A percentile compares a stretch with the other conserved stretches of the same genome.
These are phyloP conservation scores for Ypsolopha scabrella DNA, from an alignment of 2,888 invertebrate genomes.

Conservation along the genomic window DNA sequence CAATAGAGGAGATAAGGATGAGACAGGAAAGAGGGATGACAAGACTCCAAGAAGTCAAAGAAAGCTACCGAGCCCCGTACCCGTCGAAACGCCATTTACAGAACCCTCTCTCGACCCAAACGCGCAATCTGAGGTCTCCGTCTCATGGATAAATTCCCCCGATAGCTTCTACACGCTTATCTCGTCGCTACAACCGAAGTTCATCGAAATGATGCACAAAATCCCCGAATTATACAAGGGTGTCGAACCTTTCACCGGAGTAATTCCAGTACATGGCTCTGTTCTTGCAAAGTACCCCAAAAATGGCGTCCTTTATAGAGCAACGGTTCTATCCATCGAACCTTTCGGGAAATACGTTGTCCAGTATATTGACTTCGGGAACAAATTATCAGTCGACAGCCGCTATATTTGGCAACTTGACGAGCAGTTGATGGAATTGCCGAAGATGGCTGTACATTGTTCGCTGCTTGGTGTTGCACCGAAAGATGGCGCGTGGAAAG, in stretches of 20 bases:
- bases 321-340: constrained; percentile 71
- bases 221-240: constrained; percentile 77
- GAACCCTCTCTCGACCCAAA: constrained; percentile 59
- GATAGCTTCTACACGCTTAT: constrained; percentile 77
- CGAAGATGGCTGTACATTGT: no score
- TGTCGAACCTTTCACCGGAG: constrained; percentile 42
- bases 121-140: constrained; percentile 66
- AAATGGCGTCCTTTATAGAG: constrained; percentile 79
- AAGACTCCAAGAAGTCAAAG: constrained; percentile 29
- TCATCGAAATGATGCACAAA: constrained; percentile 77
- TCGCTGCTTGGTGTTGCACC: no score
- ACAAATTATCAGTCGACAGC: constrained; percentile 72
- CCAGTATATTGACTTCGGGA: constrained; percentile 83
- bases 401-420: constrained; percentile 79
- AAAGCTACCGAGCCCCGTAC: constrained; percentile 51
- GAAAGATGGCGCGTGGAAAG: constrained; percentile 70
- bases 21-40: constrained; percentile 20
- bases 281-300: constrained; percentile 78
- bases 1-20: constrained; percentile 8
- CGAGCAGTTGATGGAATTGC: constrained; percentile 72
- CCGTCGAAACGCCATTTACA: constrained; percentile 56
- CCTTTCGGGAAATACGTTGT: constrained; percentile 74
- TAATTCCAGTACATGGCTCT: constrained; percentile 70
- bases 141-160: constrained; percentile 84
- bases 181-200: constrained; percentile 60